Evolutionary conservation across 1,140 invertebrate species (phyloP).

Genomic region (Ericerus pela): DNA sequence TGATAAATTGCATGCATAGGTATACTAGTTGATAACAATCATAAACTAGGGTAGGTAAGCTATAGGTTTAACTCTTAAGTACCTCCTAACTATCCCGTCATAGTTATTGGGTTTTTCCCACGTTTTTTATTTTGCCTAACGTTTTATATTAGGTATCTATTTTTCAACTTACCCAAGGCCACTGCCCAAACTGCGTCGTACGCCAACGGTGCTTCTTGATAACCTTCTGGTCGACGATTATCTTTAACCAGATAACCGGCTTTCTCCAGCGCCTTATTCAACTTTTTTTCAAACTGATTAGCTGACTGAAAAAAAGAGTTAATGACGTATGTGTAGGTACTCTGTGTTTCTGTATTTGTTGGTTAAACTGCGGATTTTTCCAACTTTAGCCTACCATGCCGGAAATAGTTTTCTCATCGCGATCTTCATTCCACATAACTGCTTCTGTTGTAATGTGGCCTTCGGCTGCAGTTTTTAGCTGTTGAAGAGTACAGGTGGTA

Average conservation of each 20-base stretch:
- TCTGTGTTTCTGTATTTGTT: not conserved
- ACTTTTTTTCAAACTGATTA: conserved; percentile 40
- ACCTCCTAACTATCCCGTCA: too few species aligned
- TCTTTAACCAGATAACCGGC: conserved; percentile 68
- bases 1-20: too few species aligned
- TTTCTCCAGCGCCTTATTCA: conserved; percentile 61
- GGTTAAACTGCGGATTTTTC: conserved; percentile 45
- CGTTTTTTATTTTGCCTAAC: not conserved
- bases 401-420: conserved; percentile 74
- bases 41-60: too few species aligned
- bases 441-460: conserved; percentile 97
- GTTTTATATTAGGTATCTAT: not conserved
- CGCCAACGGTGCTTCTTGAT: conserved; percentile 93
- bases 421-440: conserved; percentile 92
- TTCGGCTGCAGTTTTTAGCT: conserved; percentile 86
- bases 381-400: conserved; percentile 56
- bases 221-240: conserved; percentile 76
- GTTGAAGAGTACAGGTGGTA: conserved; percentile 80
- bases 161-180: conserved; percentile 51
- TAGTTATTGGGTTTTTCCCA: too few species aligned
- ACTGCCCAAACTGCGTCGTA: conserved; percentile 99
- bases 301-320: conserved; percentile 39
- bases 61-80: too few species aligned
- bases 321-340: not conserved
- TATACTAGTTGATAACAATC: too few species aligned